These are phyloP conservation scores for Leucophora obtusa DNA, from an alignment of 2,888 invertebrate species.

Conservation along the genomic window DNA sequence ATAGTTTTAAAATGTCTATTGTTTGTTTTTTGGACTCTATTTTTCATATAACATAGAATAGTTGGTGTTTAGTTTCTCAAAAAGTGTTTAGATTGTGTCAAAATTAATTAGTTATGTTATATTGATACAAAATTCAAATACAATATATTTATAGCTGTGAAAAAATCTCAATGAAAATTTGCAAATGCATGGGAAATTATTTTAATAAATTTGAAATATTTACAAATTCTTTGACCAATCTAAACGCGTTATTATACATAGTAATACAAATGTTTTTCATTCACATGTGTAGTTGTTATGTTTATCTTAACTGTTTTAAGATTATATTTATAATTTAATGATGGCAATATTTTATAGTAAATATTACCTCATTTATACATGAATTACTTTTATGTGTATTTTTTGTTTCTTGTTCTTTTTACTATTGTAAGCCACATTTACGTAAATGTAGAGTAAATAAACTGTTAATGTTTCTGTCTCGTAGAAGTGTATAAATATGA, in stretches of 20 bases:
- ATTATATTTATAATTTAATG: slow-evolving; percentile 49
- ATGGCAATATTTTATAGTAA: slow-evolving; percentile 45
- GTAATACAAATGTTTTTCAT: not conserved
- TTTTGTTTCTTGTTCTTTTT: not conserved
- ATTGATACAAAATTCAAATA: no score
- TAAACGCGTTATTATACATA: not conserved
- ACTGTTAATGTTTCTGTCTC: slow-evolving; percentile 29
- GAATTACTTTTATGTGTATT: slow-evolving; percentile 14
- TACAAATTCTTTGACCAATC: no score
- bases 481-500: slow-evolving; percentile 6
- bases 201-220: no score
- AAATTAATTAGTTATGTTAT: no score
- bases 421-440: not conserved
- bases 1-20: slow-evolving; percentile 28
- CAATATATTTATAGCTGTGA: no score
- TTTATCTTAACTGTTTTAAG: slow-evolving; percentile 51
- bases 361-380: slow-evolving; percentile 45
- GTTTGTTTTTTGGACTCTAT: slow-evolving; percentile 36
- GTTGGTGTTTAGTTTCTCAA: not conserved
- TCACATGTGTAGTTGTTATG: not conserved
- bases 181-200: no score
- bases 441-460: slow-evolving; percentile 12
- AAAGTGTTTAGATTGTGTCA: no score
- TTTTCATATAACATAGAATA: slow-evolving; percentile 16
- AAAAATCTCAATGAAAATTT: no score